phyloP scores from a whole-genome alignment of 2,113 vertebrate genomes.

The Erythrolamprus reginae region DNA sequence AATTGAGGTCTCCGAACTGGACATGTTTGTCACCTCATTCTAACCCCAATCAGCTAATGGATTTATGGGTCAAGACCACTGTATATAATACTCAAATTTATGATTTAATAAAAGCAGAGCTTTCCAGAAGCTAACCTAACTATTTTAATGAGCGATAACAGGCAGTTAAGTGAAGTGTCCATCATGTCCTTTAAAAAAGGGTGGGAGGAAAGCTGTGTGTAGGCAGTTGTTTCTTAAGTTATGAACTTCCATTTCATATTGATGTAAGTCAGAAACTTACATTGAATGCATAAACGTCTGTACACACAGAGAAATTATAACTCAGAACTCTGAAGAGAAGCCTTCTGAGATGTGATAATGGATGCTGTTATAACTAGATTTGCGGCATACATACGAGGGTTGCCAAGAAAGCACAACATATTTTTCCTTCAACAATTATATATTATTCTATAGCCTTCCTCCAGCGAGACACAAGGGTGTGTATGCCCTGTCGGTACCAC shows the following conservation, averaged over 20 bases:
- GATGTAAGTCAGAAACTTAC: not conserved
- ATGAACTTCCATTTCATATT: not conserved
- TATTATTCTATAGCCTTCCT: too few species aligned
- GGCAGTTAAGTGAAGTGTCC: not conserved
- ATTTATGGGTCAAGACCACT: not conserved
- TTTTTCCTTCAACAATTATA: too few species aligned
- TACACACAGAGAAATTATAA: not conserved
- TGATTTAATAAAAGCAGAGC: not conserved
- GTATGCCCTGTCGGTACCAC: too few species aligned
- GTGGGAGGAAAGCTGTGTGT: too few species aligned
- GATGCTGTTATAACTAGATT: not conserved
- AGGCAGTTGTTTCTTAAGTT: fast-evolving
- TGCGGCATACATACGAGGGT: not conserved
- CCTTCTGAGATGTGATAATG: not conserved
- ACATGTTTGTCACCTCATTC: not conserved
- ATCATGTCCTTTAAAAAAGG: not conserved
- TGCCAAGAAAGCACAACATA: too few species aligned
- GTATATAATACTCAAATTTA: not conserved
- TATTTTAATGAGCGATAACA: not conserved
- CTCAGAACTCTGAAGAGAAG: not conserved
- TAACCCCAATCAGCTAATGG: not conserved
- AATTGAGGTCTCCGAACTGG: not conserved
- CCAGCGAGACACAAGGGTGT: too few species aligned
- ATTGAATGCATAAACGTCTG: not conserved
- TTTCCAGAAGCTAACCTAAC: not conserved